A percentile compares a stretch with the other conserved stretches of the same genome.
Conservation (phyloP, 2,797 vertebrate species). For the Lepus oiostolus region DNA sequence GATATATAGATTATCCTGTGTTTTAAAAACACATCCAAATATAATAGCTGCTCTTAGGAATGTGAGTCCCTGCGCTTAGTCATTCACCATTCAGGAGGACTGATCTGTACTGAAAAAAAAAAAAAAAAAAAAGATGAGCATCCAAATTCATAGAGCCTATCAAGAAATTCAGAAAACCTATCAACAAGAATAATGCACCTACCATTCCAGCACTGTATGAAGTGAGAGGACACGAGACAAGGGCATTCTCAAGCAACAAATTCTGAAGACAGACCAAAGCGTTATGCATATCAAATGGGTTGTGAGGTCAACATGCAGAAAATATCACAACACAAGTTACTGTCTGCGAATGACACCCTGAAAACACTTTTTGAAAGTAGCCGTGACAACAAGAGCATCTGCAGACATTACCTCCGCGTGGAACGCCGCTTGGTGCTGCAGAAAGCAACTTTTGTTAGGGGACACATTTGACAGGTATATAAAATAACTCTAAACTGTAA, state of each 20-base stretch:
- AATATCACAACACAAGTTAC: conserved; percentile 70
- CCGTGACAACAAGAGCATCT: conserved; percentile 33
- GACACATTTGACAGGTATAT: conserved; percentile 50
- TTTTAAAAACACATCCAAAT: neutral
- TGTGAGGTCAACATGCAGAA: conserved; percentile 66
- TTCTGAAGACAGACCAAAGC: conserved; percentile 68
- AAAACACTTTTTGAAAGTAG: conserved; percentile 63
- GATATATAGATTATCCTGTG: neutral
- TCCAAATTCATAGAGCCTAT: conserved; percentile 63
- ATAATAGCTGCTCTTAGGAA: neutral
- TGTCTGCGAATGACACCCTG: conserved; percentile 28
- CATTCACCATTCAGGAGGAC: neutral
- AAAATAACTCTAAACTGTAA: neutral
- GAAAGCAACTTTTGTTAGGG: neutral
- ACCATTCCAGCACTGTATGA: neutral
- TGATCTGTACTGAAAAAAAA: conserved; percentile 5
- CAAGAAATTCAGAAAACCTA: conserved; percentile 60
- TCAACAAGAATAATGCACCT: conserved; percentile 70
- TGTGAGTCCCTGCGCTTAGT: neutral
- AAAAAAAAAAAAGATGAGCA: conserved; percentile 21
- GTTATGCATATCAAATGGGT: conserved; percentile 65
- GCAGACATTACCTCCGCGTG: neutral
- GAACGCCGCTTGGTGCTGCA: neutral
- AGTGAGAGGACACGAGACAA: conserved; percentile 62
- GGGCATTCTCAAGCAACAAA: conserved; percentile 59